A percentile compares a stretch with the other conserved stretches of the same genome.
phyloP scores from a whole-genome alignment of 2,888 invertebrate species.

The Drosophila kanekoi region DNA sequence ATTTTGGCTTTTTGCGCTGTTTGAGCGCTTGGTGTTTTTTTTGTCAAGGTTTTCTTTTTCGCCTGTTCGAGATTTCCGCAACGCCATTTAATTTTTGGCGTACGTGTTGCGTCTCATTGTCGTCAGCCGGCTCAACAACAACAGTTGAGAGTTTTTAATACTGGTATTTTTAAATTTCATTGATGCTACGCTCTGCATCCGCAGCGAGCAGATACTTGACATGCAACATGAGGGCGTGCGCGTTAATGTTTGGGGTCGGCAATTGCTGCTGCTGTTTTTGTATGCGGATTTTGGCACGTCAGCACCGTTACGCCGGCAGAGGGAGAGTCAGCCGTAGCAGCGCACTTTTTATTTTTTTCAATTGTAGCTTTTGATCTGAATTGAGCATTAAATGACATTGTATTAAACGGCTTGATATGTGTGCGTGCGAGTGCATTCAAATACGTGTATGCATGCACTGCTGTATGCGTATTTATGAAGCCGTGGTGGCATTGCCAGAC shows the following conservation, averaged over 20 bases:
- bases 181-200: constrained; percentile 20
- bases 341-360: constrained; percentile 6
- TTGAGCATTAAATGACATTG: constrained; percentile 28
- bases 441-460: constrained; percentile 13
- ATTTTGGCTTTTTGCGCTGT: constrained; percentile 12
- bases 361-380: constrained; percentile 17
- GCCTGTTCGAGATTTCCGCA: constrained; percentile 69
- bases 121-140: constrained; percentile 33
- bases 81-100: constrained; percentile 73
- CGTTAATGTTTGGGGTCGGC: constrained; percentile 8
- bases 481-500: constrained; percentile 30
- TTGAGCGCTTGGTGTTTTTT: constrained; percentile 33
- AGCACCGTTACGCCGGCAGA: constrained; percentile 29
- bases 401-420: constrained; percentile 41
- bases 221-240: constrained; percentile 31
- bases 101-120: constrained; percentile 66
- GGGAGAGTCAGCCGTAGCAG: constrained; percentile 11
- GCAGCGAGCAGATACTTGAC: constrained; percentile 5
- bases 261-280: constrained; percentile 27
- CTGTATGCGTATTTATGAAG: not conserved
- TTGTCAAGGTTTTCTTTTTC: constrained; percentile 60
- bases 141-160: constrained; percentile 16
- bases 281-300: constrained; percentile 72
- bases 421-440: constrained; percentile 1
- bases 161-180: constrained; percentile 32